Conservation (phyloP, 2,888 invertebrate genomes). For the Dicyrtomina minuta region DNA sequence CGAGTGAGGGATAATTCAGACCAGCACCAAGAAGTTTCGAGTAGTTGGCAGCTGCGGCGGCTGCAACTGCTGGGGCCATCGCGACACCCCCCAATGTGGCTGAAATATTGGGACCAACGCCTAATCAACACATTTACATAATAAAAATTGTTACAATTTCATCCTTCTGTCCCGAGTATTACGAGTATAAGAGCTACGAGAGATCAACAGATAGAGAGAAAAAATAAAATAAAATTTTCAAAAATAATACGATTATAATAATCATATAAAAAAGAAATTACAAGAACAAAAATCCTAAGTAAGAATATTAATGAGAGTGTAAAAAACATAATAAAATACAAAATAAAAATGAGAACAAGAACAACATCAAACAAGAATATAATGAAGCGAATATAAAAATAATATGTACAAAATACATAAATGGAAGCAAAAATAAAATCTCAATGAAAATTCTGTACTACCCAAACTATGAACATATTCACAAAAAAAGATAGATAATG, state of each 20-base stretch:
- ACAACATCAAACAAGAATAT: too few species aligned
- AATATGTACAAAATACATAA: background rate
- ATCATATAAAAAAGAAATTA: too few species aligned
- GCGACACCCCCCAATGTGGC: conserved; percentile 49
- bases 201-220: background rate
- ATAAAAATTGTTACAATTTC: background rate
- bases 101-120: conserved; percentile 31
- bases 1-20: conserved; percentile 52
- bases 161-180: background rate
- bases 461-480: background rate
- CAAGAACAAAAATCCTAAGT: too few species aligned
- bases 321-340: too few species aligned
- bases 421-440: background rate
- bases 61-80: conserved; percentile 48
- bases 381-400: too few species aligned
- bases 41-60: conserved; percentile 48
- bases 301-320: too few species aligned
- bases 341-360: too few species aligned
- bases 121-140: conserved; percentile 16
- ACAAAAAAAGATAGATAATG: background rate
- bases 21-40: conserved; percentile 51
- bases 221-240: conserved; percentile 3
- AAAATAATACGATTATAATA: too few species aligned
- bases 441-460: background rate
- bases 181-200: background rate